Evolutionary conservation across 2,113 vertebrate genomes (phyloP), one percentile per base, ranked within the genome.

Genomic region (Dipodomys merriami): DNA sequence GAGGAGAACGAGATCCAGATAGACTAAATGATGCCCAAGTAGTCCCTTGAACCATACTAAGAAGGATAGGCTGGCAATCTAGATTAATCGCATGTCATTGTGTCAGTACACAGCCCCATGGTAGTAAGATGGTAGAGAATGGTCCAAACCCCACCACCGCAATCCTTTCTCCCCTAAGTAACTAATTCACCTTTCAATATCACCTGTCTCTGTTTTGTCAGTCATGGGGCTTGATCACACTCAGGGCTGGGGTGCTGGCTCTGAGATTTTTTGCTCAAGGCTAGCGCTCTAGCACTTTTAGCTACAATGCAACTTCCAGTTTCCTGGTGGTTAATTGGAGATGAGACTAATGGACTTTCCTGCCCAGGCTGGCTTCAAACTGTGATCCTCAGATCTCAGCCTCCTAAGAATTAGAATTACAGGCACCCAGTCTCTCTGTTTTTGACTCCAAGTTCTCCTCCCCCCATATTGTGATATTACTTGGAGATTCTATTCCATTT

Each of bases 1-100:
- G 57, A 89, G 20, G n/a, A 69, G 79, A 35, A 1, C 11, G 46
- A 46, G 20, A 49, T 10, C 5, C 2, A 49, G 57, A 67, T 64
- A 68, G n/a, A 16, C 60, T 16, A 20, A 60, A 46, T 6, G 7
- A 60, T 0, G 1, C n/a, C 49, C 8, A 16, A 7, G 18, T 27
- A 25, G 60, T 62, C 35, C 49, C 68, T 30, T 15, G 3, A 68
- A 39, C 33, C 25, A 79, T 18, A n/a, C 3, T 1, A 1, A 30
- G 68, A 49, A 65, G 19, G 20, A 1, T 1, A 44, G 2, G 6
- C 57, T 30, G 15, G 23, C 49, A 68, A 35, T 20, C 19, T 35
- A 86, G 79, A 60, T 35, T 57, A 57, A 57, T 57, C 1, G 11
- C 53, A 57, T 57, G 53, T 16, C 16, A 16, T 18, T 57, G 12